A percentile compares a stretch with the other conserved stretches of the same genome.
These are phyloP conservation scores for Dryomyza anilis DNA, from an alignment of 2,888 invertebrate genomes.

Conservation along the genomic window DNA sequence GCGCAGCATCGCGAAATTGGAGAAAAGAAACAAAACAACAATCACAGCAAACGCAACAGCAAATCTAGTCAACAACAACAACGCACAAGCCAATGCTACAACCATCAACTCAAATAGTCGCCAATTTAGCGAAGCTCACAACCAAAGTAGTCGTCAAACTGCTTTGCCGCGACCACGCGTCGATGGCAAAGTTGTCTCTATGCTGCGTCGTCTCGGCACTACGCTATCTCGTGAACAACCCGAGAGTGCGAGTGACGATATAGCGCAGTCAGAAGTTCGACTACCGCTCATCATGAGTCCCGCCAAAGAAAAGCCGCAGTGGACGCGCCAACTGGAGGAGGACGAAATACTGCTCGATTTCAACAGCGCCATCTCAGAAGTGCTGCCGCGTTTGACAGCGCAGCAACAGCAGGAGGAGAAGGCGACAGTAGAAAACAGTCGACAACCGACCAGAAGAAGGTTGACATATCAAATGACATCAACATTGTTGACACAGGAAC, in stretches of 20 bases:
- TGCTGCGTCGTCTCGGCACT: slow-evolving; percentile 57
- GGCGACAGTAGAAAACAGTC: slow-evolving; percentile 14
- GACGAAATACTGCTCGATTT: slow-evolving; percentile 59
- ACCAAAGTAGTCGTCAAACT: background rate
- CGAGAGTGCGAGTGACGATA: slow-evolving; percentile 7
- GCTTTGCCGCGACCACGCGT: slow-evolving; percentile 32
- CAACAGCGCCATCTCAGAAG: slow-evolving; percentile 58
- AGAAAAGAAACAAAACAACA: slow-evolving; percentile 21
- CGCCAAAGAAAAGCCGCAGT: slow-evolving; percentile 48
- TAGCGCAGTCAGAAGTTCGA: background rate
- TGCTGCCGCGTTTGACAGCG: slow-evolving; percentile 44
- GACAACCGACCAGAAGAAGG: slow-evolving; percentile 35
- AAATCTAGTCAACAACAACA: slow-evolving; percentile 32
- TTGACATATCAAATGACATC: slow-evolving; percentile 38
- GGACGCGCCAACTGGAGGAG: slow-evolving; percentile 50
- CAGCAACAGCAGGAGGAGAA: slow-evolving; percentile 6
- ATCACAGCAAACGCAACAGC: slow-evolving; percentile 29
- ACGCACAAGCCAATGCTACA: slow-evolving; percentile 18
- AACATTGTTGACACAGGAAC: no score
- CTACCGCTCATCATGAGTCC: slow-evolving; percentile 54
- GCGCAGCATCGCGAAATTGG: slow-evolving; percentile 39
- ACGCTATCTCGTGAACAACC: slow-evolving; percentile 48
- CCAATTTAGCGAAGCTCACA: slow-evolving; percentile 19
- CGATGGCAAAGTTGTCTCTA: slow-evolving; percentile 58
- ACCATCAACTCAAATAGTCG: background rate